Evolutionary conservation across 2,113 vertebrate species (phyloP), one percentile per base, ranked within the genome.

Genomic region (Calonectris borealis): DNA sequence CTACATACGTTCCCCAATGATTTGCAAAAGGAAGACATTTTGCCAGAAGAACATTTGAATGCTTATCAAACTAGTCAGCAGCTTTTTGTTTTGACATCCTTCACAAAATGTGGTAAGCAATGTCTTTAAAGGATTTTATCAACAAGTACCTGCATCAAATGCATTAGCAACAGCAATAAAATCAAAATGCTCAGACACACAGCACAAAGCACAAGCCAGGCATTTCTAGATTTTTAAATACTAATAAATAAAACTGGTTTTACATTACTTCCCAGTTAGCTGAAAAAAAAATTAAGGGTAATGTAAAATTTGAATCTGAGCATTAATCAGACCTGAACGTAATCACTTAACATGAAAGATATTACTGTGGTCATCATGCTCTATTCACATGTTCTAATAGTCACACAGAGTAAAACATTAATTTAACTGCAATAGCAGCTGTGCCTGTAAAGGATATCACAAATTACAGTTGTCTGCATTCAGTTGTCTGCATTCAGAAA

Each of bases 61-160:
- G 36, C n/a, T 32, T 90, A 60, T 27, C 62, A 94, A 96, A 42
- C 7, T 68, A 68, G 72, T 85, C 69, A 87, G 54, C n/a, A 94
- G 49, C 34, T 91, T 93, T 94, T 72, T 87, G 2, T 68, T 96
- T 78, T 93, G 78, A 79, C 61, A 95, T 80, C 16, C 11, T 89
- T 78, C 46, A 64, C 5, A n/a, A 84, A 81, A 84, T 24, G 21
- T 68, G 20, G 42, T 70, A 94, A 90, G 38, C 19, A 93, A 60
- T 83, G 38, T 83, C 91, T 94, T 88, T 95, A 80, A 97, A 96
- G 44, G 18, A 90, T 93, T 95, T 95, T 92, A 78, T 91, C 91
- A 96, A 81, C 31, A 83, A 83, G 8, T 46, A 21, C 77, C 44
- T 81, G 18, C 42, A 60, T 61, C 51, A 71, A 95, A 94, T 81